Percentiles rank a stretch among this genome's conserved stretches.
Evolutionary conservation across 2,113 vertebrate species (phyloP).

Genomic region (Hyla sarda): DNA sequence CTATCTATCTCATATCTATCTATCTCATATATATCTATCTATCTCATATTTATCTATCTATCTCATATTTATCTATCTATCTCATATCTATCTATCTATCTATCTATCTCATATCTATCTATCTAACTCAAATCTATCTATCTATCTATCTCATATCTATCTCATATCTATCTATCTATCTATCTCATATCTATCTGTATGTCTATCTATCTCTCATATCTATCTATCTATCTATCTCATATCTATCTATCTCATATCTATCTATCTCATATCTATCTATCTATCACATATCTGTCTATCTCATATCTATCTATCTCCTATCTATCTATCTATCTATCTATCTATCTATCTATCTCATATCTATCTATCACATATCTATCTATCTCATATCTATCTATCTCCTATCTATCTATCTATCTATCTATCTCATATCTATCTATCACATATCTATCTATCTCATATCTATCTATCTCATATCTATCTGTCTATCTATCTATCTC

Average conservation of each 20-base stretch:
- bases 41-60: constrained; percentile 26
- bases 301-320: background rate
- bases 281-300: constrained; percentile 15
- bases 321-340: constrained; percentile 9
- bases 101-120: constrained; percentile 25
- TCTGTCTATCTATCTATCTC: constrained; percentile 21
- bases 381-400: constrained; percentile 23
- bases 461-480: constrained; percentile 29
- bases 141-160: constrained; percentile 26
- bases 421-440: constrained; percentile 32
- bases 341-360: background rate
- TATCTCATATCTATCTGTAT: constrained; percentile 15
- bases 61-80: too few species aligned
- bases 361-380: constrained; percentile 25
- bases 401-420: constrained; percentile 22
- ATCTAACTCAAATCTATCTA: constrained; percentile 27
- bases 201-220: constrained; percentile 26
- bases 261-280: constrained; percentile 32
- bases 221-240: constrained; percentile 24
- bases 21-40: constrained; percentile 30
- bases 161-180: constrained; percentile 21
- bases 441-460: constrained; percentile 24
- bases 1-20: constrained; percentile 20
- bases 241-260: constrained; percentile 21
- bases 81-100: constrained; percentile 29